phyloP scores from a whole-genome alignment of 2,113 vertebrate genomes.

The Hyla sarda region DNA sequence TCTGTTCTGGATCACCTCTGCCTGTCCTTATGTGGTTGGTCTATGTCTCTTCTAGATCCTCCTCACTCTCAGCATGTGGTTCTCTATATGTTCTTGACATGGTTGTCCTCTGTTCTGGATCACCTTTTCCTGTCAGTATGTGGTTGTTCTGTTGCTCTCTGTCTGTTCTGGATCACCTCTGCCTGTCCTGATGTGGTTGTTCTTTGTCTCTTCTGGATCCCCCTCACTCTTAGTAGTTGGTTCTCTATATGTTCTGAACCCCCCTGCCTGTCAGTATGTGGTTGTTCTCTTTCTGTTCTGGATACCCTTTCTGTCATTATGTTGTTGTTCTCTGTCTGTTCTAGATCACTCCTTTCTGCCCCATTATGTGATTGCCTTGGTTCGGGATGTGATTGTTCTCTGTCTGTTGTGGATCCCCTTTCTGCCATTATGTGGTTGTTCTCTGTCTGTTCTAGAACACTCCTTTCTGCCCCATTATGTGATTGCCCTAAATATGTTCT shows the following conservation, averaged over 20 bases:
- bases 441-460: background rate
- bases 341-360: background rate
- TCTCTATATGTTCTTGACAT: too few species aligned
- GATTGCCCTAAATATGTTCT: too few species aligned
- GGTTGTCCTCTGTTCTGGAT: background rate
- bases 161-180: too few species aligned
- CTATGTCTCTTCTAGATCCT: too few species aligned
- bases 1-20: background rate
- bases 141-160: too few species aligned
- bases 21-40: too few species aligned
- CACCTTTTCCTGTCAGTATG: too few species aligned
- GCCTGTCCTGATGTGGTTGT: too few species aligned
- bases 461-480: background rate
- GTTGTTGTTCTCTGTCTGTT: background rate
- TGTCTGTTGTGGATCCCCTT: too few species aligned
- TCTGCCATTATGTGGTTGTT: background rate
- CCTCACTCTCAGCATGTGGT: background rate
- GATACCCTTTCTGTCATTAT: background rate
- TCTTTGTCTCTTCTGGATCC: too few species aligned
- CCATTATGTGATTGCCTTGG: background rate
- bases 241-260: too few species aligned
- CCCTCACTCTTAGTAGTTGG: too few species aligned
- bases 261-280: background rate
- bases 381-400: background rate
- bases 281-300: background rate